phyloP scores from a whole-genome alignment of 1,140 invertebrate species.

The Caenorhabditis briggsae region DNA sequence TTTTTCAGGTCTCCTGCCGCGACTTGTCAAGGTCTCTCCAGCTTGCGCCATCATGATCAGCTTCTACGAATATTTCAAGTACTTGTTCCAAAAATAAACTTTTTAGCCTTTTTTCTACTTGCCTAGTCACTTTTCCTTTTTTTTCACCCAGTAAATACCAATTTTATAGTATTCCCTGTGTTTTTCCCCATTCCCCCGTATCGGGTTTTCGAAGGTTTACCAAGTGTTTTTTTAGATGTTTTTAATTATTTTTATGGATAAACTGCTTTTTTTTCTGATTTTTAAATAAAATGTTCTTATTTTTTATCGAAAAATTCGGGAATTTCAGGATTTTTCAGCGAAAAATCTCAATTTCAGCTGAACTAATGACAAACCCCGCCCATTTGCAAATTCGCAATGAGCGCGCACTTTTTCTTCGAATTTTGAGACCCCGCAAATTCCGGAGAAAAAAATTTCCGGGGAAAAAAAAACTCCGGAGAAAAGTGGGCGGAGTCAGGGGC shows the following conservation, averaged over 20 bases:
- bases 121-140: not conserved
- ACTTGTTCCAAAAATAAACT: conserved; percentile 51
- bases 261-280: not conserved
- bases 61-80: conserved; percentile 75
- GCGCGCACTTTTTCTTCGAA: too few relatives aligned
- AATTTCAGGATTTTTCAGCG: too few relatives aligned
- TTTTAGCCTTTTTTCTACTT: not conserved
- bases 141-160: not conserved
- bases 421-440: too few relatives aligned
- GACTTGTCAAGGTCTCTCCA: conserved; percentile 75
- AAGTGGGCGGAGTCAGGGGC: too few relatives aligned
- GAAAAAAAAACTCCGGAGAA: too few relatives aligned
- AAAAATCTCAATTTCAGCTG: too few relatives aligned
- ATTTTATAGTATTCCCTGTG: not conserved
- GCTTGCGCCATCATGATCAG: conserved; percentile 78
- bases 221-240: not conserved
- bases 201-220: not conserved
- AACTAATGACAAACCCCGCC: too few relatives aligned
- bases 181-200: not conserved
- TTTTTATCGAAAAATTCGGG: too few relatives aligned
- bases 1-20: conserved; percentile 69
- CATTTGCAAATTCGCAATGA: too few relatives aligned
- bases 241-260: not conserved
- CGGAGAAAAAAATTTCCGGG: too few relatives aligned
- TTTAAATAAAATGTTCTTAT: not conserved